phyloP scores from a whole-genome alignment of 2,113 vertebrate genomes.

The Psilopsiagon aymara region DNA sequence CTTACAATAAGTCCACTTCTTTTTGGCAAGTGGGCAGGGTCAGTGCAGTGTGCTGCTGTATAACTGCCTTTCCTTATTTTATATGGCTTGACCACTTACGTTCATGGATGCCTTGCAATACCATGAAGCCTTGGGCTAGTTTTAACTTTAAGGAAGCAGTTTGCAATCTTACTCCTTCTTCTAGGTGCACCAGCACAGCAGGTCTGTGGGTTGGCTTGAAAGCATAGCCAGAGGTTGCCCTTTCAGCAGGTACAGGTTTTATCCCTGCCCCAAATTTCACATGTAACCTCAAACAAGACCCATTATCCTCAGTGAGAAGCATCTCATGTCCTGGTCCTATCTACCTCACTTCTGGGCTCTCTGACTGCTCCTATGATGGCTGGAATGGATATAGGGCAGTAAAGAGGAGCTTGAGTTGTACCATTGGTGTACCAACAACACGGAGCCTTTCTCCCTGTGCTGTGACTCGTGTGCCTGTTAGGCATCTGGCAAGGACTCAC shows the following conservation, averaged over 20 bases:
- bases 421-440: neutral
- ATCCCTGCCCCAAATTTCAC: neutral
- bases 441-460: rapidly evolving
- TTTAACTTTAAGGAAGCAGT: neutral
- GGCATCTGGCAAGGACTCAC: neutral
- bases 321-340: too few relatives aligned
- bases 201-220: neutral
- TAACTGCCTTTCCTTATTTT: neutral
- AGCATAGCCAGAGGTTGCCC: neutral
- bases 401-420: rapidly evolving
- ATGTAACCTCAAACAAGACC: rapidly evolving
- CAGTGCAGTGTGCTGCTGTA: neutral
- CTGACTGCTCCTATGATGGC: rapidly evolving
- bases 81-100: neutral
- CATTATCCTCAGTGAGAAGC: neutral
- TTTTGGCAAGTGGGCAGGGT: neutral
- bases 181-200: neutral
- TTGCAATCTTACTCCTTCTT: neutral
- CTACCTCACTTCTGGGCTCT: neutral
- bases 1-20: neutral
- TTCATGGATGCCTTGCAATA: neutral
- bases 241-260: neutral
- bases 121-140: neutral
- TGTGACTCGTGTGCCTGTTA: rapidly evolving
- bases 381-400: neutral